phyloP scores from a whole-genome alignment of 2,113 vertebrate species.

The Paradisaea rubra region DNA sequence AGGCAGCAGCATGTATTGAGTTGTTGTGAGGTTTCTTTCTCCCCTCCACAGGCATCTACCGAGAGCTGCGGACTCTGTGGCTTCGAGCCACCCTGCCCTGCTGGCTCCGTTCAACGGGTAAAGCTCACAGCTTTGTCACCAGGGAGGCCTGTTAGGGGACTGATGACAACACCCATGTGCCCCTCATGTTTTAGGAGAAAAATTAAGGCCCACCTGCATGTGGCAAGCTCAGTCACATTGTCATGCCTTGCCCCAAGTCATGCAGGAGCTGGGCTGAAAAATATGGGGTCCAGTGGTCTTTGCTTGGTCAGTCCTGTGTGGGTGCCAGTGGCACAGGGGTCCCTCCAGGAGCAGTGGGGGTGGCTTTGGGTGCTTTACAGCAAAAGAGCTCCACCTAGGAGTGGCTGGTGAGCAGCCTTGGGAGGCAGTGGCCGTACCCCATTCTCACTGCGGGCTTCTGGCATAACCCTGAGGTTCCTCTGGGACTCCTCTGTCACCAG shows the following conservation, averaged over 20 bases:
- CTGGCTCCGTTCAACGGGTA: constrained; percentile 62
- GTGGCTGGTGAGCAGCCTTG: neutral
- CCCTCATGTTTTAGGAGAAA: neutral
- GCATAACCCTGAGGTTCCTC: neutral
- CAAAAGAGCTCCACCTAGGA: neutral
- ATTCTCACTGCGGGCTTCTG: neutral
- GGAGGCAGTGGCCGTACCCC: neutral
- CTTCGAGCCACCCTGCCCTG: constrained; percentile 55
- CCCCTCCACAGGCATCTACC: neutral
- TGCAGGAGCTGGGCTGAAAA: neutral
- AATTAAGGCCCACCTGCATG: neutral
- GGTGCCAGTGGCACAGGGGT: neutral
- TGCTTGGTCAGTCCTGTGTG: neutral
- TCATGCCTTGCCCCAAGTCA: neutral
- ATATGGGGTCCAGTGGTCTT: neutral
- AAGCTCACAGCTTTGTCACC: neutral
- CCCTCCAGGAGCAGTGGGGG: neutral
- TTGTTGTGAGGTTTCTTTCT: neutral
- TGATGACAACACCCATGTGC: neutral
- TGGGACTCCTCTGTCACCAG: neutral
- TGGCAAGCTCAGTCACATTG: fast-evolving
- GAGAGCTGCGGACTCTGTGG: constrained; percentile 69
- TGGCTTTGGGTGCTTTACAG: neutral
- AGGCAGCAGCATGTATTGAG: neutral
- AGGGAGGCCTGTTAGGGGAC: neutral